Base-by-base conservation (phyloP, 2,888 invertebrate genomes). In the Caenorhabditis sulstoni region DNA sequence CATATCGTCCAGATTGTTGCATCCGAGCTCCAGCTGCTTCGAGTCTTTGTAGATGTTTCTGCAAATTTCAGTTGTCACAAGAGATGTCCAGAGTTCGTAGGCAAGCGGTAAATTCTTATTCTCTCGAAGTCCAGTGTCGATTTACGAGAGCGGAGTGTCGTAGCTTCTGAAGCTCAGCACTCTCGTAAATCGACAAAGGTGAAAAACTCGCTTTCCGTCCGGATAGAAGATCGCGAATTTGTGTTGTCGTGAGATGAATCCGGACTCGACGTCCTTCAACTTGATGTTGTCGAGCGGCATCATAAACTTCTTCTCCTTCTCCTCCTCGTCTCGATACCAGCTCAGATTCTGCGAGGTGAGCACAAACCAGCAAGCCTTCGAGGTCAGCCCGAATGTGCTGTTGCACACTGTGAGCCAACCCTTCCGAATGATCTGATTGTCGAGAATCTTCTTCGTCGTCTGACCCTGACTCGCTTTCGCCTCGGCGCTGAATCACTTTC, bases 271-370 rank as follows among this genome's bases (percentile, higher is more conserved):
- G 92, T 99, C 99, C 76, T 96, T 93, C 88, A 99, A 93, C 92
- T 96, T 98, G 86, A 99, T 93, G 76, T 95, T 96, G 92, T 99
- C 99, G 91, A 99, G 92, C 61, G 96, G 95, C 91, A 99, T 92
- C 97, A 99, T 97, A 92, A 96, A 99, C 91, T 98, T 98, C 93
- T 99, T 99, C 92, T 99, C 99, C 87, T 96, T 94, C 92, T 99
- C 98, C 93, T 98, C 97, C 92, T 98, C 98, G 91, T 99, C 98
- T 92, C 98, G 98, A 93, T 93, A 99, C 98, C 98, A 99, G 59
- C 97, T 96, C 90, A 99, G 94, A 91, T 94, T 96, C 92, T 99
- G 99, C 12, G 97, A 96, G 9, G 97, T 97, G 76, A 99, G 93
- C 71, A 99, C 97, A 92, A 97, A 97, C 98, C 99, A 99, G 92